phyloP scores from a whole-genome alignment of 2,113 vertebrate species.

The Xenus cinereus region DNA sequence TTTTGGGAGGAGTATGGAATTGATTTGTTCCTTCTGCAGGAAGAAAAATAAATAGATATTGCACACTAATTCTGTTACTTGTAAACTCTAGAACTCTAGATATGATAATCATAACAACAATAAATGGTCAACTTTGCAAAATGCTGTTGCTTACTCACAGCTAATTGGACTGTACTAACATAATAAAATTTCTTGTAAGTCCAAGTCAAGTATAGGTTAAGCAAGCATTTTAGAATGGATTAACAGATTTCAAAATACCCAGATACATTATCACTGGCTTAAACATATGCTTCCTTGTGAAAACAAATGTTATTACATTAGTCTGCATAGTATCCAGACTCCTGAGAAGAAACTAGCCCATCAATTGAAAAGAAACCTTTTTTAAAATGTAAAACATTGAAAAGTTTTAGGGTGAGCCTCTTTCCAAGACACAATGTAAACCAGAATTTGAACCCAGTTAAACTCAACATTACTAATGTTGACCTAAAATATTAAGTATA shows the following conservation, averaged over 20 bases:
- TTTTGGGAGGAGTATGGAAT: background rate
- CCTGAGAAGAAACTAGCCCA: background rate
- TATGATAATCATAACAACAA: background rate
- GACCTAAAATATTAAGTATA: constrained; percentile 14
- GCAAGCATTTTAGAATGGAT: constrained; percentile 14
- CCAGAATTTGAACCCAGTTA: background rate
- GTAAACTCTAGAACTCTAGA: background rate
- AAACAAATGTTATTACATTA: background rate
- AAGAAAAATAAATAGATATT: background rate
- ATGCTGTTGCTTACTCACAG: background rate
- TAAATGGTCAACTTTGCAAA: background rate
- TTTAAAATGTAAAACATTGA: background rate
- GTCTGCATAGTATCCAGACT: background rate
- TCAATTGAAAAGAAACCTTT: background rate
- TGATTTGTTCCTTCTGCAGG: background rate
- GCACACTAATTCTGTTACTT: background rate
- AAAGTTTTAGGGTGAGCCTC: background rate
- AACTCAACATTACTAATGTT: background rate
- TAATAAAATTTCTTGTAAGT: constrained; percentile 21
- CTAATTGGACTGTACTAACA: background rate
- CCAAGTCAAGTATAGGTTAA: constrained; percentile 28
- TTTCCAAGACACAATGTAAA: background rate
- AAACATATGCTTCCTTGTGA: background rate
- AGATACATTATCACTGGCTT: background rate
- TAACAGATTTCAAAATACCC: constrained; percentile 15